Base-by-base conservation (phyloP, 2,113 vertebrate genomes). In the Macroglossus sobrinus region DNA sequence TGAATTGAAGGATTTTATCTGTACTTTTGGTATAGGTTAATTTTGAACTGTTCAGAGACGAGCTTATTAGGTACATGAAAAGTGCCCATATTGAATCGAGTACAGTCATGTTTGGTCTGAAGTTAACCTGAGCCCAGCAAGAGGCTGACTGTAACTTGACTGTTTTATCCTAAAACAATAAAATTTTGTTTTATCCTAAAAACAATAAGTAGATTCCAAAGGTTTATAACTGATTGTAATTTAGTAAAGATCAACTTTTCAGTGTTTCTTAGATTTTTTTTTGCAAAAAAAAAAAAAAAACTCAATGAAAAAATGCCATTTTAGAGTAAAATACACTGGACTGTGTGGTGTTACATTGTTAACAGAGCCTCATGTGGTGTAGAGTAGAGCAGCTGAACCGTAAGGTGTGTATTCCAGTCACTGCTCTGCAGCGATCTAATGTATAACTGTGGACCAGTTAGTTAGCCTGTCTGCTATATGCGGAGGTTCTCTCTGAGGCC, bases 121-220 rank as follows among this genome's bases (percentile, higher is more conserved):
- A 40, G 53, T 92, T 72, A 57, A 78, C 50, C 16, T 45, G 59
- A 94, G 50, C 47, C 26, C 55, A 89, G 0, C 55, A 40, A 79
- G 38, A 81, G 19, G 47, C 5, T n/a, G 63, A 82, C n/a, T 85
- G 2, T 74, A 50, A 75, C 21, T 76, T 71, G 84, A 84, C 33
- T 79, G 40, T 82, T 74, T n/a, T n/a, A n/a, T n/a, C n/a, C n/a
- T n/a, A n/a, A n/a, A n/a, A n/a, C n/a, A n/a, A n/a, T n/a, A n/a
- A 93, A 38, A 9, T 87, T 90, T 89, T 81, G 1, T 75, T 33
- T 74, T 45, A 53, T 84, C 50, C 57, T 59, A 79, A 93, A 93
- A 95, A 19, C 35, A 53, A 43, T 45, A 55, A 86, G 24, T 33
- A 53, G 33, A 55, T 53, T 71, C 24, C 40, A 68, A 61, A 71